Evolutionary conservation across 2,797 vertebrate species (phyloP).

Genomic region (Ficedula albicollis): DNA sequence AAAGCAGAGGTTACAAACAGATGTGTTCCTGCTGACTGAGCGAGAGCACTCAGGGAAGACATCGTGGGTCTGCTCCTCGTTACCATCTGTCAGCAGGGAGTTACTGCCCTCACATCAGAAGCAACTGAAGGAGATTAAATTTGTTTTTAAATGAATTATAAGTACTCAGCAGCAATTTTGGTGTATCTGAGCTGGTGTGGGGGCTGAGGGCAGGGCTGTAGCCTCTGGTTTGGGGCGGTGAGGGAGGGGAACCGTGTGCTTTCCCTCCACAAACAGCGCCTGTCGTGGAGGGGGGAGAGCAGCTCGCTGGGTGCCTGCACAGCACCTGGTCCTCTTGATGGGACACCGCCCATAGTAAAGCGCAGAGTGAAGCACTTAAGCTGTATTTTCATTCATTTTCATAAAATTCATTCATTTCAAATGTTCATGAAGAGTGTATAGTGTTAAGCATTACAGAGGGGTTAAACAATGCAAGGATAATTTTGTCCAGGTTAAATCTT

Average conservation of each 20-base stretch:
- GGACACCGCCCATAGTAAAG: not conserved
- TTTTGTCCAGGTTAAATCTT: not conserved
- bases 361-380: not conserved
- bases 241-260: not conserved
- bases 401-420: not conserved
- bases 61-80: not conserved
- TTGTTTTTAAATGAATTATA: slow-evolving; percentile 22
- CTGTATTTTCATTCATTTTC: not conserved
- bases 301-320: not conserved
- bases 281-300: not conserved
- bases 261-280: not conserved
- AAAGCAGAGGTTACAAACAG: not conserved
- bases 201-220: not conserved
- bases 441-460: not conserved
- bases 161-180: not conserved
- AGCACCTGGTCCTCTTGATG: not conserved
- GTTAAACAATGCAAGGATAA: not conserved
- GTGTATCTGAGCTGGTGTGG: not conserved
- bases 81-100: slow-evolving; percentile 20
- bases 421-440: not conserved
- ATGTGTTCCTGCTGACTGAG: not conserved
- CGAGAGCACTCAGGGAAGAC: not conserved
- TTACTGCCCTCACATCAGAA: not conserved
- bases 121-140: not conserved
- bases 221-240: not conserved